Evolutionary conservation across 2,888 invertebrate species (phyloP).

Genomic region (Eristalis tenax): DNA sequence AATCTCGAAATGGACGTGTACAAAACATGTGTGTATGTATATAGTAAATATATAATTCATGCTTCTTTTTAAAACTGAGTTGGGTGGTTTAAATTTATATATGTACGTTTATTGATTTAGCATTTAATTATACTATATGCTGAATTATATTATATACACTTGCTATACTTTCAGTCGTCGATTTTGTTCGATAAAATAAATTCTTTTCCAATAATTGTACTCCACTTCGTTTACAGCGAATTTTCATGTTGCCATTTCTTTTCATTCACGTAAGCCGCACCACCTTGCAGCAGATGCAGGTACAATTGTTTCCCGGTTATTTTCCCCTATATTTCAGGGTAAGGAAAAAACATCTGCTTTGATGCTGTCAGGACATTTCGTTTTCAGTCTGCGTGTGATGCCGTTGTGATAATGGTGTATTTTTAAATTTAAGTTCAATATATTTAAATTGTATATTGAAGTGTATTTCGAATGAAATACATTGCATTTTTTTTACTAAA

Average conservation of each 20-base stretch:
- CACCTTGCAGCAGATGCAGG: conserved; percentile 29
- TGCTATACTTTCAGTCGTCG: too few relatives aligned
- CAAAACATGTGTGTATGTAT: too few relatives aligned
- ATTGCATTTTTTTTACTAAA: background rate
- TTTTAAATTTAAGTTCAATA: background rate
- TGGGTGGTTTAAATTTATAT: too few relatives aligned
- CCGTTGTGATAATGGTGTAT: conserved; percentile 8
- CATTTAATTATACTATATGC: too few relatives aligned
- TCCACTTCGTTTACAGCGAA: background rate
- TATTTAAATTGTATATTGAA: background rate
- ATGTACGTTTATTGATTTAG: too few relatives aligned
- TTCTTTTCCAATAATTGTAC: too few relatives aligned
- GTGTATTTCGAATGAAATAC: background rate
- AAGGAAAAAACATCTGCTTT: conserved; percentile 49
- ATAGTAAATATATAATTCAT: too few relatives aligned
- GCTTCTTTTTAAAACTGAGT: too few relatives aligned
- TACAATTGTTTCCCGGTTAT: conserved; percentile 33
- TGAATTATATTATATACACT: too few relatives aligned
- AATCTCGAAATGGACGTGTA: too few relatives aligned
- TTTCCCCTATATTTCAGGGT: background rate
- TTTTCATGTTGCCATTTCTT: background rate
- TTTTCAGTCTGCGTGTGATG: conserved; percentile 31
- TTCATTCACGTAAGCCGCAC: background rate
- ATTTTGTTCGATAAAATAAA: too few relatives aligned
- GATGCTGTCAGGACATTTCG: background rate